These are phyloP conservation scores for Luscinia luscinia DNA, from an alignment of 2,797 vertebrate genomes.

Conservation along the genomic window DNA sequence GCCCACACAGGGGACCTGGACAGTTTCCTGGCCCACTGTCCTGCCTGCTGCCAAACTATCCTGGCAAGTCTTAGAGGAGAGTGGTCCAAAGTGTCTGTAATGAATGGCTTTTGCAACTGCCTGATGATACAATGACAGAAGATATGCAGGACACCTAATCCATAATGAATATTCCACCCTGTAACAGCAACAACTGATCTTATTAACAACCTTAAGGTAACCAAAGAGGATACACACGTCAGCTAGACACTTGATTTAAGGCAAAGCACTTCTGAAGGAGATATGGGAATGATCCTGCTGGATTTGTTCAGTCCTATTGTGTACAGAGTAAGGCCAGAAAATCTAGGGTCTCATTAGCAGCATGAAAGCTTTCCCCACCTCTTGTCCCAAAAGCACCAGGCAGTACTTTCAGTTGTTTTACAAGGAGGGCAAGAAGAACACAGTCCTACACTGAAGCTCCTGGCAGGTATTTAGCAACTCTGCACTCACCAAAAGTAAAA, in stretches of 20 bases:
- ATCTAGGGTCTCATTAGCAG: neutral
- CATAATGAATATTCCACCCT: neutral
- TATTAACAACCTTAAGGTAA: neutral
- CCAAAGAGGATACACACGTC: neutral
- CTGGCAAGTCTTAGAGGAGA: neutral
- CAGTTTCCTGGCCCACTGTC: neutral
- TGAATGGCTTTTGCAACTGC: neutral
- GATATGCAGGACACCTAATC: neutral
- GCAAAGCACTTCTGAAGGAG: neutral
- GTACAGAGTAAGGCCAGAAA: neutral
- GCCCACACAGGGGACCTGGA: neutral
- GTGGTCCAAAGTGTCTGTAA: neutral
- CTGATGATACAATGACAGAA: neutral
- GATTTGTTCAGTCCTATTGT: neutral
- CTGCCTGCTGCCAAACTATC: neutral
- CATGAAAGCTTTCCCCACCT: neutral
- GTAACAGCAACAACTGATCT: slow-evolving; percentile 2
- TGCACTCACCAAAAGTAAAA: neutral
- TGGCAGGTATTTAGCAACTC: neutral
- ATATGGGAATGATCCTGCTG: neutral
- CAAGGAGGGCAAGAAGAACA: neutral
- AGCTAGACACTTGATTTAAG: neutral
- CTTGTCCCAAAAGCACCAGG: neutral
- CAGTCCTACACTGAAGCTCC: neutral
- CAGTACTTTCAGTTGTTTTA: neutral